Conservation (phyloP, 1,140 invertebrate genomes). For the Ruditapes philippinarum region DNA sequence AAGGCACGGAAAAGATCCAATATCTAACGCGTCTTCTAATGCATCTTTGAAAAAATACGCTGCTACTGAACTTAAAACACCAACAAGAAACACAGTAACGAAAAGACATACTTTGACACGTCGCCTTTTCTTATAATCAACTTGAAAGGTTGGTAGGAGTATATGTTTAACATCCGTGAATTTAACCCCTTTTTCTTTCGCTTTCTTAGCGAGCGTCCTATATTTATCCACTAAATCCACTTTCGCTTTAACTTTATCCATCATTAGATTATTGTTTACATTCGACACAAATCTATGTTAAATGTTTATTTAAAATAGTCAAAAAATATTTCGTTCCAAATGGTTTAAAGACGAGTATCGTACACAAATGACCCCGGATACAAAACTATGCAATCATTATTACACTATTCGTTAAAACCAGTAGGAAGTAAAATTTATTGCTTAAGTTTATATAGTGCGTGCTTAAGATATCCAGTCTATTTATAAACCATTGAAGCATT, state of each 20-base stretch:
- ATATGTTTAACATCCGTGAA: neutral
- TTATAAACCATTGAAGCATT: too few species aligned
- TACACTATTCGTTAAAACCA: too few species aligned
- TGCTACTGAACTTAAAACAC: neutral
- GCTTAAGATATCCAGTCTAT: too few species aligned
- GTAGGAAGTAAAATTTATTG: too few species aligned
- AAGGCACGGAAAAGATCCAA: slow-evolving; percentile 89
- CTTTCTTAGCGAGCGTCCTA: neutral
- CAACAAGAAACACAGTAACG: neutral
- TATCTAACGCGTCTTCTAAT: neutral
- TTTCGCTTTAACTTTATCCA: neutral
- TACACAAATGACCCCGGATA: too few species aligned
- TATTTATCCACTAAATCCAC: neutral
- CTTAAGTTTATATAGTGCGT: too few species aligned
- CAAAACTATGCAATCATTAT: too few species aligned
- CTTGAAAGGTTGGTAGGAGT: neutral
- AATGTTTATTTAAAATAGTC: too few species aligned
- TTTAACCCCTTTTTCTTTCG: neutral
- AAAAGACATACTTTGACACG: neutral
- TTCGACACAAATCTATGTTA: too few species aligned
- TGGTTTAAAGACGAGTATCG: too few species aligned
- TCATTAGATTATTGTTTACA: too few species aligned
- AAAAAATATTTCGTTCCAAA: too few species aligned
- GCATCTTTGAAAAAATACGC: slow-evolving; percentile 25
- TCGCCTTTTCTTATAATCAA: neutral